Conservation (phyloP, 2,888 invertebrate species). For the Leptothorax acervorum region DNA sequence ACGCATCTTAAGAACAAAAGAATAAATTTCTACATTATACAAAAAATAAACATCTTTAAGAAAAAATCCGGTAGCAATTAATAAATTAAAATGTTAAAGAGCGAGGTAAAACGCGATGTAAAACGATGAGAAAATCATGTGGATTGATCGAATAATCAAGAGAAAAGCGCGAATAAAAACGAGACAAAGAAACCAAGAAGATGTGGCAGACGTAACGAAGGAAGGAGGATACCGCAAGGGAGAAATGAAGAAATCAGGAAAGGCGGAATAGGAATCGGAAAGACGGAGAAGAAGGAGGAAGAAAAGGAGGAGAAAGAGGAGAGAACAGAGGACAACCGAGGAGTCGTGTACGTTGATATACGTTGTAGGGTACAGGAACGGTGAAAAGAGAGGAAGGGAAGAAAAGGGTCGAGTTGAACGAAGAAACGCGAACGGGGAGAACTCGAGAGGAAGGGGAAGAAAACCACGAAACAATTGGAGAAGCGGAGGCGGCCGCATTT, state of each 20-base stretch:
- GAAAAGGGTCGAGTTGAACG: slow-evolving; percentile 35
- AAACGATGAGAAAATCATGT: not conserved
- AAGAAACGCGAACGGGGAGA: slow-evolving; percentile 30
- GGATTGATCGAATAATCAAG: slow-evolving; percentile 17
- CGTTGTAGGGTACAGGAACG: not conserved
- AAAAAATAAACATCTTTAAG: not conserved
- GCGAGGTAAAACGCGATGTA: not conserved
- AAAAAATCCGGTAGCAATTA: not conserved
- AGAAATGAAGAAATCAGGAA: slow-evolving; percentile 67
- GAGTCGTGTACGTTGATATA: slow-evolving; percentile 23
- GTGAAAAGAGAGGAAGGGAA: slow-evolving; percentile 29
- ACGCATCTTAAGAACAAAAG: not conserved
- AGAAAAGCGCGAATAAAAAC: not conserved
- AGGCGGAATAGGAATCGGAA: slow-evolving; percentile 52
- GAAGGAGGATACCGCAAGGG: not conserved
- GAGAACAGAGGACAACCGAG: slow-evolving; percentile 33
- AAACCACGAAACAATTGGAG: slow-evolving; percentile 84
- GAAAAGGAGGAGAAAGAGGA: slow-evolving; percentile 28
- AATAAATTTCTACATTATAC: not conserved
- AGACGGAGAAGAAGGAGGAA: slow-evolving; percentile 22
- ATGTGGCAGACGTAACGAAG: slow-evolving; percentile 34
- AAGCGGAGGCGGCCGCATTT: slow-evolving; percentile 83
- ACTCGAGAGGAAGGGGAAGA: slow-evolving; percentile 70
- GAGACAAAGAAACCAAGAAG: slow-evolving; percentile 4
- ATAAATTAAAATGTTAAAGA: not conserved